Percentiles rank a stretch among this genome's conserved stretches.
These are phyloP conservation scores for Chanos chanos DNA, from an alignment of 2,797 vertebrate species.

Conservation along the genomic window DNA sequence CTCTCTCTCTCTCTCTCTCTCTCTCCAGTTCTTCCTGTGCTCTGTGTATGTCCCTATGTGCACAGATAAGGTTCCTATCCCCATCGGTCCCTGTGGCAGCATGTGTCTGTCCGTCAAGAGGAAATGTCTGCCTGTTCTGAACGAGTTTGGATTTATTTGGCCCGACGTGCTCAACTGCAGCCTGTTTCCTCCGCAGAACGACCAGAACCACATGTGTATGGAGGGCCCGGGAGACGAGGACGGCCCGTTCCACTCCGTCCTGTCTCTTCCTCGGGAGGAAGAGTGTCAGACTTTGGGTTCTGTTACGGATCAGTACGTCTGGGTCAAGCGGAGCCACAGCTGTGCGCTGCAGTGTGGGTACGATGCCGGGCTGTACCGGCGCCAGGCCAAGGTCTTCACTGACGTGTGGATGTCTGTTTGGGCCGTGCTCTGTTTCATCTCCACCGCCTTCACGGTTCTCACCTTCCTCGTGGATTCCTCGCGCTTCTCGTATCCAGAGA, in stretches of 20 bases:
- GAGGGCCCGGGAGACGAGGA: constrained; percentile 95
- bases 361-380: constrained; percentile 86
- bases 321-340: constrained; percentile 88
- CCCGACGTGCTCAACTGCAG: constrained; percentile 95
- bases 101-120: constrained; percentile 97
- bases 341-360: constrained; percentile 95
- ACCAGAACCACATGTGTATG: constrained; percentile 99
- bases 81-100: constrained; percentile 94
- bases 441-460: constrained; percentile 93
- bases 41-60: constrained; percentile 98
- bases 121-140: constrained; percentile 91
- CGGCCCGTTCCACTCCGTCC: constrained; percentile 76
- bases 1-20: background rate
- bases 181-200: constrained; percentile 95
- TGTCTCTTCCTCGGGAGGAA: constrained; percentile 83
- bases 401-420: constrained; percentile 98
- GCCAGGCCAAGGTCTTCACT: constrained; percentile 91
- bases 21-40: constrained; percentile 91
- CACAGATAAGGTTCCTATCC: constrained; percentile 96
- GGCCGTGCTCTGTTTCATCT: constrained; percentile 96
- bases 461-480: constrained; percentile 96
- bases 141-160: constrained; percentile 96
- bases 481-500: constrained; percentile 94
- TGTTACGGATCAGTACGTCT: constrained; percentile 87
- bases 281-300: constrained; percentile 85